Percentiles rank a stretch among this genome's conserved stretches.
These are phyloP conservation scores for Zootoca vivipara DNA, from an alignment of 2,113 vertebrate genomes.

Conservation along the genomic window DNA sequence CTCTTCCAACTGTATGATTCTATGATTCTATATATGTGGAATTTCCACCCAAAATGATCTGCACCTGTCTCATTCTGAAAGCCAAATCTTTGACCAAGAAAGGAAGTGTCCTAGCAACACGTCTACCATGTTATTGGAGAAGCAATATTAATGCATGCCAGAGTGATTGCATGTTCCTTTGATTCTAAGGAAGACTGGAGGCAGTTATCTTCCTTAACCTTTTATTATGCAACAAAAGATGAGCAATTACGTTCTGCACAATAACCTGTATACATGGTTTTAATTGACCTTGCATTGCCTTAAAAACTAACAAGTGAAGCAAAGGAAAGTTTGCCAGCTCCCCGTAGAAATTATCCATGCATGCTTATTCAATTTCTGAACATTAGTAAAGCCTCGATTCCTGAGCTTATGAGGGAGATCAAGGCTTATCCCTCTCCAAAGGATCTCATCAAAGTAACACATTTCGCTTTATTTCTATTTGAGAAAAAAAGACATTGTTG, in stretches of 20 bases:
- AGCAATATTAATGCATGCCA: not conserved
- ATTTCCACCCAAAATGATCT: not conserved
- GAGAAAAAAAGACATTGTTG: not conserved
- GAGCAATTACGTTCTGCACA: slow-evolving; percentile 58
- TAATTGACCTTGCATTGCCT: slow-evolving; percentile 68
- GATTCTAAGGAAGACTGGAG: slow-evolving; percentile 41
- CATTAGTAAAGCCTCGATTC: slow-evolving; percentile 60
- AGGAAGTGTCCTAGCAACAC: not conserved
- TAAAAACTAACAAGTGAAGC: slow-evolving; percentile 69
- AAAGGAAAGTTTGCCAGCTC: slow-evolving; percentile 62
- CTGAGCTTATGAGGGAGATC: slow-evolving; percentile 41
- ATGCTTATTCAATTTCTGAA: slow-evolving; percentile 60
- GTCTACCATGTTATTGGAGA: not conserved
- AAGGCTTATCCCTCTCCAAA: slow-evolving; percentile 12
- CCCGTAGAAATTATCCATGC: slow-evolving; percentile 51
- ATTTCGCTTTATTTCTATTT: slow-evolving; percentile 27
- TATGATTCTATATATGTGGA: not conserved
- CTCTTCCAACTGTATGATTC: too few relatives aligned
- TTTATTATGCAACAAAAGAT: slow-evolving; percentile 60
- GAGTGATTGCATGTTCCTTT: slow-evolving; percentile 44
- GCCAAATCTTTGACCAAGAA: not conserved
- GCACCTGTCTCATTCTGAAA: not conserved
- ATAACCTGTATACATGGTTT: slow-evolving; percentile 71
- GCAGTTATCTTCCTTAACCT: slow-evolving; percentile 49
- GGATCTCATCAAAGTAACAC: not conserved